Percentiles rank a stretch among this genome's conserved stretches.
Evolutionary conservation across 1,140 invertebrate genomes (phyloP).

Genomic region (Zelostemma sp.): DNA sequence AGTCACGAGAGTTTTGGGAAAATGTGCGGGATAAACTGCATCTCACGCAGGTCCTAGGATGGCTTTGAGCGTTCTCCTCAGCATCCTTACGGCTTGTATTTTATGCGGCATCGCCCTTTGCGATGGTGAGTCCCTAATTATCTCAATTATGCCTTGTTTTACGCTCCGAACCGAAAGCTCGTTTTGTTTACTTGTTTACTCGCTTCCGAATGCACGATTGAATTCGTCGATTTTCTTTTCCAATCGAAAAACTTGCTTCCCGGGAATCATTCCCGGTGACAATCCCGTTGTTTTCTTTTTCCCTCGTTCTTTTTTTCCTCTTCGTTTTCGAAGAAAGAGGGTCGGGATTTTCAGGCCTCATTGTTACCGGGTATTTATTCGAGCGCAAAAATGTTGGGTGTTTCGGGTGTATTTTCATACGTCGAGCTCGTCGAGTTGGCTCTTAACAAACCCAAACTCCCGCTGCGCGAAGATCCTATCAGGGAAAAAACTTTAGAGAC

Average conservation of each 20-base stretch:
- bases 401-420: conserved; percentile 4
- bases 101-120: conserved; percentile 39
- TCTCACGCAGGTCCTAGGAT: conserved; percentile 40
- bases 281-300: not conserved
- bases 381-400: not conserved
- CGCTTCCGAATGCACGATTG: too few relatives aligned
- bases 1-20: conserved; percentile 10
- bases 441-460: conserved; percentile 42
- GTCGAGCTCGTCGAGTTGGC: conserved; percentile 21
- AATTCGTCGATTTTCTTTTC: too few relatives aligned
- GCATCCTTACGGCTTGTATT: conserved; percentile 46
- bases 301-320: not conserved
- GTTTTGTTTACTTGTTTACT: not conserved
- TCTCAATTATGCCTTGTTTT: not conserved
- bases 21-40: conserved; percentile 29
- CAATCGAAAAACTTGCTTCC: too few relatives aligned
- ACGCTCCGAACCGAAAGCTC: too few relatives aligned
- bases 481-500: conserved; percentile 39
- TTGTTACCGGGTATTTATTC: not conserved
- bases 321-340: not conserved
- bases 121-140: conserved; percentile 36
- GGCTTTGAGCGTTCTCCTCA: conserved; percentile 31
- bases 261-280: too few relatives aligned
- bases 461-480: conserved; percentile 43
- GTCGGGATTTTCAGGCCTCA: not conserved